Evolutionary conservation across 2,888 invertebrate genomes (phyloP).

Genomic region (Pyrrhia umbra): DNA sequence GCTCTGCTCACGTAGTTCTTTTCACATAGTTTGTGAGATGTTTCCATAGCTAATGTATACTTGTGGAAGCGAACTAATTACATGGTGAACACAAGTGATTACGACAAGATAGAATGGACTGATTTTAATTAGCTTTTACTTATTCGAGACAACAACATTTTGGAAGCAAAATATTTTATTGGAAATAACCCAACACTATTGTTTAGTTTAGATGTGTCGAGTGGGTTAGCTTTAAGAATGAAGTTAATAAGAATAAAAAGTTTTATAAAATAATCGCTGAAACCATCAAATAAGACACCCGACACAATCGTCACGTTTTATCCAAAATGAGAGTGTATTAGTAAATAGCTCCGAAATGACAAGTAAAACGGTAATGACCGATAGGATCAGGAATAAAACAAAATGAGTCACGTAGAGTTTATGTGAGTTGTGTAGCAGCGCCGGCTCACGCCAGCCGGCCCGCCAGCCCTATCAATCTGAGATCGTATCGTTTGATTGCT

Average conservation of each 20-base stretch:
- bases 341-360: slow-evolving; percentile 41
- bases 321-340: no score
- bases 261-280: background rate
- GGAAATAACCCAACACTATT: background rate
- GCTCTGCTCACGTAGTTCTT: slow-evolving; percentile 47
- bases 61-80: slow-evolving; percentile 31
- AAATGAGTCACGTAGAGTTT: slow-evolving; percentile 52
- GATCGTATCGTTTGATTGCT: slow-evolving; percentile 62
- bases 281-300: slow-evolving; percentile 7
- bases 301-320: slow-evolving; percentile 10
- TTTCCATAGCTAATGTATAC: slow-evolving; percentile 36
- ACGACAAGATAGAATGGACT: slow-evolving; percentile 1
- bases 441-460: no score
- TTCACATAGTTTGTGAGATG: slow-evolving; percentile 44
- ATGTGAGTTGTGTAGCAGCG: slow-evolving; percentile 19
- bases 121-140: background rate
- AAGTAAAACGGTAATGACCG: slow-evolving; percentile 38
- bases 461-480: slow-evolving; percentile 53
- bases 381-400: slow-evolving; percentile 51
- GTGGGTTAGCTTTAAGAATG: no score
- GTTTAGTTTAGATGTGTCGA: no score
- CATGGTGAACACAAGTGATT: slow-evolving; percentile 35
- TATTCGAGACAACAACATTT: background rate
- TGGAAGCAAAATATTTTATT: no score
- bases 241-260: no score